A percentile compares a stretch with the other conserved stretches of the same genome.
phyloP scores from a whole-genome alignment of 2,797 vertebrate genomes.

The Poecilia picta region DNA sequence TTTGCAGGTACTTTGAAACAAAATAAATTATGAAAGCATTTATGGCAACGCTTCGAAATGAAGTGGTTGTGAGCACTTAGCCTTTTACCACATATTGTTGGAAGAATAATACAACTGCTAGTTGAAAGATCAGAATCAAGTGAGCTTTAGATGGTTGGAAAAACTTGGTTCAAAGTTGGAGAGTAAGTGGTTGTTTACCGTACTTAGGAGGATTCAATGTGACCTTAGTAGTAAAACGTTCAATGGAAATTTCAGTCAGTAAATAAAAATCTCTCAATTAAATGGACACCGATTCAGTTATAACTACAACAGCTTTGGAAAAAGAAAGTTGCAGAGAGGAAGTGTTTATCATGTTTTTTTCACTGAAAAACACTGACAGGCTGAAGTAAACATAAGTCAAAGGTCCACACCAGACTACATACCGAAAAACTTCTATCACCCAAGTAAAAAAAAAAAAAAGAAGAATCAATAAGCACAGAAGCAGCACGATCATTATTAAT shows the following conservation, averaged over 20 bases:
- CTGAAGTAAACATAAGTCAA: conserved; percentile 19
- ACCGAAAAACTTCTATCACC: conserved; percentile 29
- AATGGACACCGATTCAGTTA: neutral
- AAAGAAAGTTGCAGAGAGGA: neutral
- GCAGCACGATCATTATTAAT: conserved; percentile 67
- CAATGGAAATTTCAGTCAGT: neutral
- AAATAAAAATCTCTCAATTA: neutral
- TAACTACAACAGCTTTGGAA: neutral
- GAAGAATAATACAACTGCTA: neutral
- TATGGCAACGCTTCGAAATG: neutral
- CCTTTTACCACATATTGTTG: neutral
- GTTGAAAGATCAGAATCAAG: conserved; percentile 3
- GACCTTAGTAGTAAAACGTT: neutral
- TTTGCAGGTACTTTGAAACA: neutral
- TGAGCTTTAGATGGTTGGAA: neutral
- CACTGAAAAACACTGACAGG: conserved; percentile 15
- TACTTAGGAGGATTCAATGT: neutral
- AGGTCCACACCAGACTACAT: conserved; percentile 29
- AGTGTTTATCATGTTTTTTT: conserved; percentile 18
- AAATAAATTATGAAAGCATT: neutral
- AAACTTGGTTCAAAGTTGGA: neutral
- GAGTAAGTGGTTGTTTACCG: neutral
- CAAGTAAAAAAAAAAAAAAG: conserved; percentile 25
- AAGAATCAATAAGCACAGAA: conserved; percentile 53
- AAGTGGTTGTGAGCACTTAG: neutral